Percentiles rank a stretch among this genome's conserved stretches.
These are phyloP conservation scores for Poecilus cupreus DNA, from an alignment of 2,888 invertebrate species.

Conservation along the genomic window DNA sequence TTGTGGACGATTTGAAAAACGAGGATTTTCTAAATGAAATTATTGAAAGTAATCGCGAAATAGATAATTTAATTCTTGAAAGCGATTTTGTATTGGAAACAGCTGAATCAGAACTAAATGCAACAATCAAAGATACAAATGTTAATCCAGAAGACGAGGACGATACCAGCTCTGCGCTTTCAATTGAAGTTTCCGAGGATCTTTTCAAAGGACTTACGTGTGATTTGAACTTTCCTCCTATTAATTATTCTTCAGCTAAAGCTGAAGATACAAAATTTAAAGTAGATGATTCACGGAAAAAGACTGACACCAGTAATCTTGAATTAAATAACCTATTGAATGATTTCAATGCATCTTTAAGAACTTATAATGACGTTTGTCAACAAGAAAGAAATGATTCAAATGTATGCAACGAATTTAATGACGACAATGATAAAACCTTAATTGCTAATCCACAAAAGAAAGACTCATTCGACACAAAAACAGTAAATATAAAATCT, in stretches of 20 bases:
- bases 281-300: background rate
- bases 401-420: background rate
- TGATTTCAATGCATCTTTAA: slow-evolving; percentile 23
- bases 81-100: slow-evolving; percentile 10
- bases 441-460: background rate
- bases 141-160: background rate
- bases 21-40: background rate
- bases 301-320: background rate
- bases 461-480: background rate
- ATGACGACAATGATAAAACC: background rate
- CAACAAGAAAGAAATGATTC: background rate
- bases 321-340: slow-evolving; percentile 11
- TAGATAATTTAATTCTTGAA: slow-evolving; percentile 41
- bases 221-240: slow-evolving; percentile 20
- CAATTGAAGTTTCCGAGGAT: slow-evolving; percentile 30
- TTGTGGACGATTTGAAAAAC: slow-evolving; percentile 28
- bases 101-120: slow-evolving; percentile 39
- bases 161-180: slow-evolving; percentile 1
- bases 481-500: background rate
- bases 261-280: background rate
- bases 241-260: background rate
- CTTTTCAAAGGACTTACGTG: slow-evolving; percentile 16
- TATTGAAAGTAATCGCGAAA: slow-evolving; percentile 28
- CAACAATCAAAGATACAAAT: background rate
- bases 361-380: slow-evolving; percentile 20